A percentile compares a stretch with the other conserved stretches of the same genome.
These are phyloP conservation scores for Cinara cedri DNA, from an alignment of 2,888 invertebrate genomes.

Conservation along the genomic window DNA sequence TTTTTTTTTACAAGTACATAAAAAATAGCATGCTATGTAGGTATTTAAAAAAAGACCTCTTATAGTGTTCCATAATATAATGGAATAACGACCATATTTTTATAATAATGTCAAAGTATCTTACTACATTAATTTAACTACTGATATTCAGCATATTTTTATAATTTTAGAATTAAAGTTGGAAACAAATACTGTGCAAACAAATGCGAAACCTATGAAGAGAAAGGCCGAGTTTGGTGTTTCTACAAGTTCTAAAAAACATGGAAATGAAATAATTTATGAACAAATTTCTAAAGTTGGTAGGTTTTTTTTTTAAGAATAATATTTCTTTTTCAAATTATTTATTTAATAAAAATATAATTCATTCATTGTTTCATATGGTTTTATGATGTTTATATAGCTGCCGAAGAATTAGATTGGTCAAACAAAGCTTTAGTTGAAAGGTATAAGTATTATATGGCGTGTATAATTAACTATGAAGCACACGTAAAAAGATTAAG, in stretches of 20 bases:
- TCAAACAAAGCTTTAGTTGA: constrained; percentile 26
- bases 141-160: background rate
- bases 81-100: background rate
- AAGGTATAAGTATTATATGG: constrained; percentile 25
- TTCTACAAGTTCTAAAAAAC: background rate
- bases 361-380: background rate
- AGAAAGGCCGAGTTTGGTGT: background rate
- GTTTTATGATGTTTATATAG: constrained; percentile 20
- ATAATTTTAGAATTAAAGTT: background rate
- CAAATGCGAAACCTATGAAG: background rate
- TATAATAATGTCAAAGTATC: background rate
- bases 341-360: background rate
- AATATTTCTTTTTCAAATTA: background rate
- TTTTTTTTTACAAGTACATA: too few species aligned
- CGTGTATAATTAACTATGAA: background rate
- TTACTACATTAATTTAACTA: background rate
- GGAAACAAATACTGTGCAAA: background rate
- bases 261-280: background rate
- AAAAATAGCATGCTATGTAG: too few species aligned
- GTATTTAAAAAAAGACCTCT: background rate
- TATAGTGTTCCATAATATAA: background rate
- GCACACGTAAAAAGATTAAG: background rate
- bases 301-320: constrained; percentile 5
- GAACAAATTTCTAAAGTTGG: constrained; percentile 18
- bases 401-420: background rate